Percentiles rank a stretch among this genome's conserved stretches.
Conservation (phyloP, 2,113 vertebrate genomes). For the Falcunculus frontatus region DNA sequence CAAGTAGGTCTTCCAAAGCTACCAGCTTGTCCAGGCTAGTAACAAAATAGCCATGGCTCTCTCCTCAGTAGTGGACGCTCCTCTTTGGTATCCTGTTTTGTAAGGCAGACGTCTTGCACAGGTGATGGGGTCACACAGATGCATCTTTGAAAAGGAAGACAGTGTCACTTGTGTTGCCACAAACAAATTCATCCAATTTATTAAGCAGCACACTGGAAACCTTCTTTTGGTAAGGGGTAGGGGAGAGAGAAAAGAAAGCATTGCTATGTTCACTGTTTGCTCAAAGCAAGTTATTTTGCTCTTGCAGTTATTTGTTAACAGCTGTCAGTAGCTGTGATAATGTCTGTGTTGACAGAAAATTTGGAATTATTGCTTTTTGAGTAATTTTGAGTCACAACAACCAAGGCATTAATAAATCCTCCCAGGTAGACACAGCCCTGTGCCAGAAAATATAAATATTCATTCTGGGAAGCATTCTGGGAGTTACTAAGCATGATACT, state of each 20-base stretch:
- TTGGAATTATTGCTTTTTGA: background rate
- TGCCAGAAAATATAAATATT: background rate
- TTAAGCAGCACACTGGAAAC: background rate
- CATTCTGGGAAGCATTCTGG: background rate
- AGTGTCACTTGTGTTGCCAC: background rate
- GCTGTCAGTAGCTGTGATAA: background rate
- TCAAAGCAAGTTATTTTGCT: background rate
- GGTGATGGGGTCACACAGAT: slow-evolving; percentile 49
- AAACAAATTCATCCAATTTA: background rate
- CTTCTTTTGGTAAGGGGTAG: background rate
- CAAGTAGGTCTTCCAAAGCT: background rate
- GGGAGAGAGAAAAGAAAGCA: background rate
- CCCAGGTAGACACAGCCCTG: background rate
- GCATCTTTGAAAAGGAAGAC: slow-evolving; percentile 59
- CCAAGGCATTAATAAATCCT: background rate
- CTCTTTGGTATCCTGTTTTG: slow-evolving; percentile 4
- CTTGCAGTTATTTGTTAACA: background rate
- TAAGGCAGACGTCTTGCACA: background rate
- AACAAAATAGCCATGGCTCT: background rate
- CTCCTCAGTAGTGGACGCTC: background rate
- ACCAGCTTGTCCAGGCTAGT: background rate
- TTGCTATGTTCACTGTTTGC: background rate
- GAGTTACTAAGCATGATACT: background rate
- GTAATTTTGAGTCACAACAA: background rate
- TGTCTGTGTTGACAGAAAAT: background rate